These are phyloP conservation scores for Cartodere bifasciata DNA, from an alignment of 2,888 invertebrate species.

Conservation along the genomic window DNA sequence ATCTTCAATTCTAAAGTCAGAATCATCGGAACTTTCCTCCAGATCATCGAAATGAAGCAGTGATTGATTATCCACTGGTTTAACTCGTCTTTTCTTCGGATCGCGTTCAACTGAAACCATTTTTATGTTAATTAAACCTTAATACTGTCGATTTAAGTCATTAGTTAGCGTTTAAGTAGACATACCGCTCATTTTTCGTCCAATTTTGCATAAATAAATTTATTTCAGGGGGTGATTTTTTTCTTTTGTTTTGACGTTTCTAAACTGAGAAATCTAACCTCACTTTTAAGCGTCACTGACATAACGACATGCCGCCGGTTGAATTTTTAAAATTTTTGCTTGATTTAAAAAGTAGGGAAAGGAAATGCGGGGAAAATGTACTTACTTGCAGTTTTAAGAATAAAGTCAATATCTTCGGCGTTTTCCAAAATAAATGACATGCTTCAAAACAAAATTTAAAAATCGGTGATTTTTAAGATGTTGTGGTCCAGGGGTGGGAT, in stretches of 20 bases:
- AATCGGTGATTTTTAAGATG: too few species aligned
- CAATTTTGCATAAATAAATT: constrained; percentile 7
- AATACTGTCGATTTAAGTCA: background rate
- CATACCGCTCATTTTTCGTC: constrained; percentile 9
- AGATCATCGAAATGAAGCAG: constrained; percentile 75
- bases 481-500: too few species aligned
- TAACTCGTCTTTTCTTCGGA: constrained; percentile 69
- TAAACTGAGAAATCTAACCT: background rate
- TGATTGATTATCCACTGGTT: constrained; percentile 62
- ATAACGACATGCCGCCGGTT: background rate
- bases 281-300: background rate
- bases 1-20: constrained; percentile 85
- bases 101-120: constrained; percentile 47
- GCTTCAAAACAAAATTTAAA: too few species aligned
- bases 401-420: constrained; percentile 32
- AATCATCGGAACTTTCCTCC: constrained; percentile 88
- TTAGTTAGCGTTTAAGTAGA: constrained; percentile 1
- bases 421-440: constrained; percentile 19
- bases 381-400: constrained; percentile 34
- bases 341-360: background rate
- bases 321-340: background rate
- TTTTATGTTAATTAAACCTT: constrained; percentile 7
- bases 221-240: too few species aligned
- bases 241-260: background rate
- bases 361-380: constrained; percentile 12